phyloP scores from a whole-genome alignment of 1,140 invertebrate genomes.

The Aporrectodea caliginosa region DNA sequence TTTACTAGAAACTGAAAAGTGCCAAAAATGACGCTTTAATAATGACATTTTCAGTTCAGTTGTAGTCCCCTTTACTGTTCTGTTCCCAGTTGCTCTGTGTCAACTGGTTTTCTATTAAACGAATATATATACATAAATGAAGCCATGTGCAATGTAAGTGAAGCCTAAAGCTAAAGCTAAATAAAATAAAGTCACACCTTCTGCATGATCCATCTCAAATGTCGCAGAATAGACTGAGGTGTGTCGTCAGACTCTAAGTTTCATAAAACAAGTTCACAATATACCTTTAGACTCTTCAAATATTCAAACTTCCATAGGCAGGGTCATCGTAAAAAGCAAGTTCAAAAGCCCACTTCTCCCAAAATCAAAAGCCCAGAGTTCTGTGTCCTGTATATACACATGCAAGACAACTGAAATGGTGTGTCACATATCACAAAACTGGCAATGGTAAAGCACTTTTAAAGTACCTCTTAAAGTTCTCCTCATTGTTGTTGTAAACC shows the following conservation, averaged over 20 bases:
- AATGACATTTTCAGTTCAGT: not conserved
- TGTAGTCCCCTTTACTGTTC: not conserved
- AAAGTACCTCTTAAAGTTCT: no score
- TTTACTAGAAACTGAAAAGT: conserved; percentile 4
- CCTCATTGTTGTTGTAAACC: no score
- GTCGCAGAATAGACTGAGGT: conserved; percentile 71
- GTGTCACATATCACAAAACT: no score
- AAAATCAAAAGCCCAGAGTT: no score
- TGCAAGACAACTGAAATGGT: no score
- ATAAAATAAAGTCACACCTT: conserved; percentile 65
- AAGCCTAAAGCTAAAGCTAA: conserved; percentile 1
- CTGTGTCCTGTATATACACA: no score
- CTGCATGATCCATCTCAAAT: conserved; percentile 90
- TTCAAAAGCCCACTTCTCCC: no score
- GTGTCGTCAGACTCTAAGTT: conserved; percentile 48
- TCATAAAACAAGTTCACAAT: no score
- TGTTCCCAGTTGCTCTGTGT: not conserved
- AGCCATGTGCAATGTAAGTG: not conserved
- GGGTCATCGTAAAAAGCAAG: no score
- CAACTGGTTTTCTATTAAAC: not conserved
- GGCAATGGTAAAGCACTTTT: no score
- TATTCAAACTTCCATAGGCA: no score
- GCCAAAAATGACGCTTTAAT: not conserved
- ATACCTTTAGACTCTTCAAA: no score
- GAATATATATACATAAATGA: conserved; percentile 1